phyloP scores from a whole-genome alignment of 2,888 invertebrate genomes.

The Drosophila silvestris region DNA sequence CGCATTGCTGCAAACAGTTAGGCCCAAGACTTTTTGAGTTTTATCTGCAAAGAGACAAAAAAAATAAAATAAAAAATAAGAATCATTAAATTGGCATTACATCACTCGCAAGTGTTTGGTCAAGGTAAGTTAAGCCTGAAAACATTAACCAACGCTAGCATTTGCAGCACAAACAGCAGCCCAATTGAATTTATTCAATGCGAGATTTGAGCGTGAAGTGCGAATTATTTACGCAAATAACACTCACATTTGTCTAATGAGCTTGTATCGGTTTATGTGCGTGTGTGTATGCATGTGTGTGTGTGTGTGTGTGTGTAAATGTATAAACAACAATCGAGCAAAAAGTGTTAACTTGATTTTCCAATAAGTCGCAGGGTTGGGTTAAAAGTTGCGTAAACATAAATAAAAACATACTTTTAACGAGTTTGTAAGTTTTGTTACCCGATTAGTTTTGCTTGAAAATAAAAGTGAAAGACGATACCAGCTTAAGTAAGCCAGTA shows the following conservation, averaged over 20 bases:
- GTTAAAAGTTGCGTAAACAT: constrained; percentile 14
- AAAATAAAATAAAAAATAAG: constrained; percentile 52
- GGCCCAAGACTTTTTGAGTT: constrained; percentile 96
- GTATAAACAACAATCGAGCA: constrained; percentile 14
- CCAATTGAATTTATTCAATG: constrained; percentile 28
- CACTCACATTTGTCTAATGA: constrained; percentile 53
- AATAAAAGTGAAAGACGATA: constrained; percentile 3
- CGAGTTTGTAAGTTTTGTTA: neutral
- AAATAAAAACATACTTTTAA: constrained; percentile 20
- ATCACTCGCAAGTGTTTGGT: constrained; percentile 46
- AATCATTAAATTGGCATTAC: constrained; percentile 62
- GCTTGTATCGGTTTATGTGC: constrained; percentile 5
- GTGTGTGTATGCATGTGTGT: neutral
- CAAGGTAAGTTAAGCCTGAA: constrained; percentile 50
- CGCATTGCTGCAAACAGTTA: constrained; percentile 97
- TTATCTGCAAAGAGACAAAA: constrained; percentile 89
- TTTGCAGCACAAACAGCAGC: constrained; percentile 34
- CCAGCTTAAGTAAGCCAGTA: neutral
- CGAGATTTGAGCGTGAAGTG: constrained; percentile 38
- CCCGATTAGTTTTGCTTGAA: neutral
- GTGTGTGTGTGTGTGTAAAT: constrained; percentile 38
- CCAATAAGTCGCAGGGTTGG: constrained; percentile 17
- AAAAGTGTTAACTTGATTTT: constrained; percentile 55
- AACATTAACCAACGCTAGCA: constrained; percentile 38
- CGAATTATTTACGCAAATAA: constrained; percentile 68